Percentiles rank a stretch among this genome's conserved stretches.
Conservation (phyloP, 1,140 invertebrate genomes). For the Panonychus citri region DNA sequence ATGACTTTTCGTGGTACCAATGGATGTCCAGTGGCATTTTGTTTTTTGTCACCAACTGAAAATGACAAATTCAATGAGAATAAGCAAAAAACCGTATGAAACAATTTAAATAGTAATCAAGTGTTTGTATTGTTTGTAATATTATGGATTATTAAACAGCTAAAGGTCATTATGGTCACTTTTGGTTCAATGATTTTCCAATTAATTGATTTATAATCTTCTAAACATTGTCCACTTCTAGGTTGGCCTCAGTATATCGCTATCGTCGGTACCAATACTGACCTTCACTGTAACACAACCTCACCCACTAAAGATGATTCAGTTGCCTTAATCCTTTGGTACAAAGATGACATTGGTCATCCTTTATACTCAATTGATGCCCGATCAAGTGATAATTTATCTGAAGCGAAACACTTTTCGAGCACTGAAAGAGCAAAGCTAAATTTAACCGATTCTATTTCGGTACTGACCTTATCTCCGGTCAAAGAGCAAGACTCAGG, state of each 20-base stretch:
- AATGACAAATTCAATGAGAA: too few relatives aligned
- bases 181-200: too few relatives aligned
- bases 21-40: too few relatives aligned
- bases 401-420: constrained; percentile 1
- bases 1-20: too few relatives aligned
- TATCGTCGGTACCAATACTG: neutral
- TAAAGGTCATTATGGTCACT: too few relatives aligned
- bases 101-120: too few relatives aligned
- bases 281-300: constrained; percentile 56
- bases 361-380: constrained; percentile 7
- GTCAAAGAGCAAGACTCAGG: constrained; percentile 3
- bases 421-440: neutral
- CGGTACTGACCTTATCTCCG: neutral
- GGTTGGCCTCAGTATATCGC: neutral
- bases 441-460: neutral
- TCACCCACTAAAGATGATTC: constrained; percentile 43
- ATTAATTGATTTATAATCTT: too few relatives aligned
- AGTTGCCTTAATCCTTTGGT: constrained; percentile 75
- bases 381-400: neutral
- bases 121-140: too few relatives aligned
- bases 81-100: too few relatives aligned
- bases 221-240: too few relatives aligned
- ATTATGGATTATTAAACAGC: too few relatives aligned
- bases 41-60: too few relatives aligned
- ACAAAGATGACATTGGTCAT: constrained; percentile 39